phyloP scores from a whole-genome alignment of 2,797 vertebrate genomes.

The Amniataba percoides region DNA sequence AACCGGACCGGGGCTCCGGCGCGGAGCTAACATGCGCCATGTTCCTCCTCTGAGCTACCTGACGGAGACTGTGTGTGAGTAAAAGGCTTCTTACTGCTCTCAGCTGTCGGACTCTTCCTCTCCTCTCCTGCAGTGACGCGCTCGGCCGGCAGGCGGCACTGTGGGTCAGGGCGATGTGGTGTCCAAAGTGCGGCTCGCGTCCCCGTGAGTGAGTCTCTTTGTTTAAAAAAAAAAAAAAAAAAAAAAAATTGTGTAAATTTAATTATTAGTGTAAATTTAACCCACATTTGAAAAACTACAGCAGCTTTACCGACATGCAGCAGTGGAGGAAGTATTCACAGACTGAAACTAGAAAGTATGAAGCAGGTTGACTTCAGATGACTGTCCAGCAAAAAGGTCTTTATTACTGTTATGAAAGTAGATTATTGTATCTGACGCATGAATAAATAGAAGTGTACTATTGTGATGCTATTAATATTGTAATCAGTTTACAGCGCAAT shows the following conservation, averaged over 20 bases:
- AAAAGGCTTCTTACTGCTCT: too few species aligned
- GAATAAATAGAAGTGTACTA: background rate
- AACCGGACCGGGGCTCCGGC: conserved; percentile 31
- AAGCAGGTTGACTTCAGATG: background rate
- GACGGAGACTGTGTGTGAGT: too few species aligned
- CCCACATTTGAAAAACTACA: background rate
- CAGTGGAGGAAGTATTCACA: background rate
- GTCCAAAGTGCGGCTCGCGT: too few species aligned
- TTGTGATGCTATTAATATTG: background rate
- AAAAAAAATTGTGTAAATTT: background rate
- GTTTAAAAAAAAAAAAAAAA: background rate
- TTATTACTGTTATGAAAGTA: background rate
- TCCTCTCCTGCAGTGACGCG: too few species aligned
- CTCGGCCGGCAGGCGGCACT: conserved; percentile 47
- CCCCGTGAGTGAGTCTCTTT: background rate
- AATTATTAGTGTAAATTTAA: background rate
- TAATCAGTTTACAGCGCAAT: too few species aligned
- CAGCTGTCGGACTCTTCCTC: background rate
- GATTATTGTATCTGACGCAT: background rate
- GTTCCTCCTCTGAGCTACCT: background rate
- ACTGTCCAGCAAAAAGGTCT: background rate
- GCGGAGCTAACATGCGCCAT: conserved; percentile 29
- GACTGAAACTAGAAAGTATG: background rate
- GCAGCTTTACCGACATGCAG: background rate
- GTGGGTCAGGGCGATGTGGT: background rate